phyloP scores from a whole-genome alignment of 1,140 invertebrate genomes.

The Galleria mellonella region DNA sequence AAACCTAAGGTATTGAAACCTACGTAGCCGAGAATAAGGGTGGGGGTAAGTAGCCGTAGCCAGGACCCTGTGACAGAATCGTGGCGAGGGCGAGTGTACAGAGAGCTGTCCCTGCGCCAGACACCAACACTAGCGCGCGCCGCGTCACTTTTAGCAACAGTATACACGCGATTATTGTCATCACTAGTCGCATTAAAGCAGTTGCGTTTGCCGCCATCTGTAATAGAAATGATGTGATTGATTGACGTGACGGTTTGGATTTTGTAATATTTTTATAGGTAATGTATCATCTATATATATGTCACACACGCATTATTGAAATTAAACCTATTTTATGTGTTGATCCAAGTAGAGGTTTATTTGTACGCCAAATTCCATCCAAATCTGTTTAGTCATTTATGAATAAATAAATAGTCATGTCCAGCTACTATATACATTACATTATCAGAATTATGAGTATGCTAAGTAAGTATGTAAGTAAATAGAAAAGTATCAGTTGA shows the following conservation, averaged over 20 bases:
- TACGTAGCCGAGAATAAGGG: slow-evolving; percentile 78
- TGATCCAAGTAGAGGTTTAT: no score
- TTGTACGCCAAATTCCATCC: no score
- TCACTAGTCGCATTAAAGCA: slow-evolving; percentile 77
- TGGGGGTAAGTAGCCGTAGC: slow-evolving; percentile 65
- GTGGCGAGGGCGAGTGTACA: slow-evolving; percentile 76
- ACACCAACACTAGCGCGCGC: slow-evolving; percentile 77
- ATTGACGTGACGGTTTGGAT: background rate
- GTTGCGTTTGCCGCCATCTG: slow-evolving; percentile 78
- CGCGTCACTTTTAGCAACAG: slow-evolving; percentile 78
- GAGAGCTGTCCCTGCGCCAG: slow-evolving; percentile 77
- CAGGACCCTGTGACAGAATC: slow-evolving; percentile 67
- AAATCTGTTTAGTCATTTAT: no score
- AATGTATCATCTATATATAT: background rate
- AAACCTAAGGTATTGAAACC: slow-evolving; percentile 82
- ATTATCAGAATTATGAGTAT: no score
- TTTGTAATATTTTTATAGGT: background rate
- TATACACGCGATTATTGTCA: slow-evolving; percentile 78
- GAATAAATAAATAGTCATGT: no score
- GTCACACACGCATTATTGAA: no score
- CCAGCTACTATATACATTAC: no score
- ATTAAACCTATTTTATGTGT: no score
- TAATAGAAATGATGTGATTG: slow-evolving; percentile 8
- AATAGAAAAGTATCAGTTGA: no score
- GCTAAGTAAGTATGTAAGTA: no score